Evolutionary conservation across 92 coral and sea anemone species (phyloP), one percentile per base, ranked within the genome.

Genomic region (Muricea muricata): DNA sequence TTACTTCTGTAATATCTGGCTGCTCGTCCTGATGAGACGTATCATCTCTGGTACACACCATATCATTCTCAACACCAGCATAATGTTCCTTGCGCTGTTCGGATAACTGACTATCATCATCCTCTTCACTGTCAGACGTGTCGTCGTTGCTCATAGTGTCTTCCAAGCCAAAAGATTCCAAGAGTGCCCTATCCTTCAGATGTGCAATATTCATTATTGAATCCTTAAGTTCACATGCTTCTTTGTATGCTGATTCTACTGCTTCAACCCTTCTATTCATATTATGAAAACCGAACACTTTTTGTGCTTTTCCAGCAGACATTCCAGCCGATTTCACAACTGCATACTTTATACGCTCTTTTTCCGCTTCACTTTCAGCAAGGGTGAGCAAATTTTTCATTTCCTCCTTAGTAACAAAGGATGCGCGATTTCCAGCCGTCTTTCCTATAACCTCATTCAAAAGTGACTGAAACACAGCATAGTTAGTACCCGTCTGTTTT

Each of bases 181-280:
- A 11, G 18, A 86, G 47, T 65, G 85, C 80, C 33, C 86, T 89
- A 6, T 90, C 93, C 87, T 82, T 74, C 30, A 86, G 35, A 57
- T 67, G 40, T 52, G 93, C 87, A 29, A 90, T 75, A 39, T 86
- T 76, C 40, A 48, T 75, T 17, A 86, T 82, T 74, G 82, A 75
- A 25, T 83, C 82, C 78, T 75, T 86, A 35, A 90, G 86, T 37
- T 70, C 84, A 61, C 83, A 60, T 81, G 90, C 90, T 57, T 84
- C 31, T 26, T 80, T 48, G 23, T 56, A 40, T 35, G 87, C 91
- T 8, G 69, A 45, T 33, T 48, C 41, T 20, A 85, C 89, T 24
- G 23, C 14, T 26, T 67, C 74, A 29, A 52, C 34, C 85, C 72
- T 48, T 55, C 69, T 63, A 15, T 66, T 41, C 37, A 52, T 24